Evolutionary conservation across 2,797 vertebrate genomes (phyloP), one percentile per base, ranked within the genome.

Genomic region (Takifugu ocellatus): DNA sequence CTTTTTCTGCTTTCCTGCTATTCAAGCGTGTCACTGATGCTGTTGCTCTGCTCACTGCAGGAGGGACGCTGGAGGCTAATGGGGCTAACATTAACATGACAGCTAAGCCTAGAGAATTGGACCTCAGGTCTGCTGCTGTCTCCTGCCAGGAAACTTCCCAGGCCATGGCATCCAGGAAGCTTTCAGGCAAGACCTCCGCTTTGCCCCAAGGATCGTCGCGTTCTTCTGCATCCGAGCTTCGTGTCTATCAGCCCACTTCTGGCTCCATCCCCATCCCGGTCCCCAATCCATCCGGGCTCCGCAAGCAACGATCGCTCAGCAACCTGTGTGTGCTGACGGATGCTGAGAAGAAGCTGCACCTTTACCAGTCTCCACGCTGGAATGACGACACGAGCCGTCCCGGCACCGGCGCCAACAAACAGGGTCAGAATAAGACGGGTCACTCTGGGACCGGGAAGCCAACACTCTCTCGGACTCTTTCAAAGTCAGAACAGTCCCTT

Each of bases 401-500:
- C 11, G 86, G 83, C 54, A 47, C 79, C 15, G 88, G 87, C 31
- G 63, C 84, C 67, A 76, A 70, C 66, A 91, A 87, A 72, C 66
- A 69, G 12, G 84, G 81, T 59, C 90, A 91, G 76, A 70, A 83
- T 75, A 92, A 88, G 72, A 66, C 75, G 14, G 74, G 75, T 67
- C 84, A 87, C 81, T 82, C 68, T 0, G 74, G 69, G 0, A 71
- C 56, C 12, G 91, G 69, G 75, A 90, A 74, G 87, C 63, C 82
- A 0, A 87, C 91, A 0, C 92, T 98, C 66, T 95, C 92, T 46
- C 89, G 93, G 81, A 94, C 89, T 25, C 89, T 98, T 57, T 97
- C 96, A 65, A 93, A 93, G 63, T 98, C 96, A 0, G 96, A 98
- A 75, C 95, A 97, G 83, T 98, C 95, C 52, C 92, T 98, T 27